Base-by-base conservation (phyloP, 2,113 vertebrate species). In the Ifrita kowaldi region DNA sequence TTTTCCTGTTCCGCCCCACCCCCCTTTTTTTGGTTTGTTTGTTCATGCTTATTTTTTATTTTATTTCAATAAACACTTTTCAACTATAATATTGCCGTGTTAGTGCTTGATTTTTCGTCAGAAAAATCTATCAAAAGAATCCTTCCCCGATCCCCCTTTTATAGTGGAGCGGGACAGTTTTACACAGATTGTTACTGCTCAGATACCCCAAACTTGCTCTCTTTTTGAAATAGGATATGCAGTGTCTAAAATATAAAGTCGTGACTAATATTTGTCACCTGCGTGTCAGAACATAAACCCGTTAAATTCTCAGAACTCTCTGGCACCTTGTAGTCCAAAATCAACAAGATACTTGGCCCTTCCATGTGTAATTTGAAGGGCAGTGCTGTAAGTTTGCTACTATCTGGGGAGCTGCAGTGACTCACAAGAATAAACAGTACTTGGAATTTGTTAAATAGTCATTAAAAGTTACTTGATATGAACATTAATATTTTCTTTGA, bases 401-500 rank as follows among this genome's bases (percentile, higher is more conserved):
- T 87, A 79, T 87, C 49, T 69, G 49, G 22, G 78, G 35, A 92
- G 22, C 26, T 94, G 41, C 49, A 56, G 22, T 89, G 81, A 95
- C 37, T 94, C 81, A 91, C 16, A 70, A 46, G 67, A 79, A 91
- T 71, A 91, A 95, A 87, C 52, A 93, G n/a, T 91, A 76, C 62
- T 81, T 91, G 87, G 84, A 89, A 87, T 79, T 91, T 73, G 49
- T 96, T 89, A 89, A 87, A 69, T 35, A 73, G 24, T 85, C 62
- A 74, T 87, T 93, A 96, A 69, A 95, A 91, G 78, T 76, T 74
- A 94, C 70, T 79, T 76, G 67, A 94, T 79, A 85, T 47, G 42
- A 95, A 67, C 49, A 85, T 83, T 76, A 91, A 63, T 90, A 94
- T 95, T 95, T 96, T 79, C 24, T 84, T 91, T 73, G 49, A 85